Base-by-base conservation (phyloP, 1,140 invertebrate genomes). In the Anoplophora glabripennis region DNA sequence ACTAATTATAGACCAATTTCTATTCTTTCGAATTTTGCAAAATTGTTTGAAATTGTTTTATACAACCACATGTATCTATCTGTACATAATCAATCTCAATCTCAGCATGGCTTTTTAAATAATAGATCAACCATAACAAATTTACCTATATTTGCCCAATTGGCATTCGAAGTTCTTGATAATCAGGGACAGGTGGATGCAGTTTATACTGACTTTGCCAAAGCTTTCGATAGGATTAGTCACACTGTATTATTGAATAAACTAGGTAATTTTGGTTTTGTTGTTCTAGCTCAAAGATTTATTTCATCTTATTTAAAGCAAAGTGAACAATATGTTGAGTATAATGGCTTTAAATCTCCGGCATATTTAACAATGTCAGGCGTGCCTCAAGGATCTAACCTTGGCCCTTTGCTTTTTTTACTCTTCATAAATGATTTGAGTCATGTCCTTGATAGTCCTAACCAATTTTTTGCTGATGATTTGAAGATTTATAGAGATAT, bases 21-120 rank as follows among this genome's bases (percentile, higher is more conserved):
- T 3, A 53, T 44, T 7, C 10, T 12, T 11, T 42, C 9, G 4
- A 42, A 53, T 53, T 42, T 42, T 14, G 12, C 9, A 11, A 17
- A 12, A 15, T 40, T 57, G 65, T 63, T 70, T 65, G 59, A 63
- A 54, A 28, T 11, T 17, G 45, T 47, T 47, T 28, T 28, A 5
- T 28, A 28, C 5, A 28, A 28, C 21, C 21, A 5, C 21, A 28
- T 28, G 5, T 28, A 28, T 28, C 21, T 28, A 3, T 28, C 21
- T 28, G 21, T 15, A 4, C 14, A 12, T n/a, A 12, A 40, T n/a
- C 38, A 40, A 40, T 40, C 14, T 12, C 14, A 2, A 12, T 40
- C 7, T 15, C 38, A 12, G 11, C 14, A 12, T 7, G 38, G 38
- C 14, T n/a, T 40, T 7, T 28, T 28, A 28, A 28, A 28, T 28